Evolutionary conservation across 1,140 invertebrate species (phyloP).

Genomic region (Drosophila sechellia): DNA sequence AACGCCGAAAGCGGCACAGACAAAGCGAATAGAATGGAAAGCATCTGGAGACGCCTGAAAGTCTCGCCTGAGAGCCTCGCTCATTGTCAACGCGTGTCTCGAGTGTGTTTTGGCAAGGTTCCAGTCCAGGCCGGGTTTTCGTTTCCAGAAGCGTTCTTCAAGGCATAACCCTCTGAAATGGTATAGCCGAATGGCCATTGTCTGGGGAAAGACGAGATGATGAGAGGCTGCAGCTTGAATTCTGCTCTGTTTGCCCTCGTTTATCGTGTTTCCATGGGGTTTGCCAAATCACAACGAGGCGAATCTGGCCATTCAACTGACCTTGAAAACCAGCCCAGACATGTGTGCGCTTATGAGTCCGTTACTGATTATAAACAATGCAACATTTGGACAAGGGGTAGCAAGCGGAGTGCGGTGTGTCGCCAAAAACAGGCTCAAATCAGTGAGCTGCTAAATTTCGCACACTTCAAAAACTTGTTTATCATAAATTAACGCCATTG

Average conservation of each 20-base stretch:
- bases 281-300: constrained; percentile 21
- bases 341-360: constrained; percentile 6
- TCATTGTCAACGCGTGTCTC: constrained; percentile 62
- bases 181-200: constrained; percentile 58
- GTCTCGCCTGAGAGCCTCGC: constrained; percentile 72
- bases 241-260: constrained; percentile 32
- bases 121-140: constrained; percentile 36
- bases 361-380: constrained; percentile 30
- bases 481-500: constrained; percentile 46
- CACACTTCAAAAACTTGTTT: constrained; percentile 67
- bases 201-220: constrained; percentile 56
- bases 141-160: constrained; percentile 21
- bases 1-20: constrained; percentile 36
- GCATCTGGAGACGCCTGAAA: constrained; percentile 48
- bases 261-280: constrained; percentile 42
- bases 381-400: constrained; percentile 28
- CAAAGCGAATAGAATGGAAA: constrained; percentile 32
- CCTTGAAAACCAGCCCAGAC: constrained; percentile 46
- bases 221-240: constrained; percentile 12
- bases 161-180: constrained; percentile 34
- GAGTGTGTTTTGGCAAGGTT: constrained; percentile 50
- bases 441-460: constrained; percentile 49
- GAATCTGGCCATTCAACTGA: constrained; percentile 45
- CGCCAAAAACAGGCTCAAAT: constrained; percentile 14
- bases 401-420: not conserved